Base-by-base conservation (phyloP, 2,888 invertebrate genomes). In the Silvanus unidentatus region DNA sequence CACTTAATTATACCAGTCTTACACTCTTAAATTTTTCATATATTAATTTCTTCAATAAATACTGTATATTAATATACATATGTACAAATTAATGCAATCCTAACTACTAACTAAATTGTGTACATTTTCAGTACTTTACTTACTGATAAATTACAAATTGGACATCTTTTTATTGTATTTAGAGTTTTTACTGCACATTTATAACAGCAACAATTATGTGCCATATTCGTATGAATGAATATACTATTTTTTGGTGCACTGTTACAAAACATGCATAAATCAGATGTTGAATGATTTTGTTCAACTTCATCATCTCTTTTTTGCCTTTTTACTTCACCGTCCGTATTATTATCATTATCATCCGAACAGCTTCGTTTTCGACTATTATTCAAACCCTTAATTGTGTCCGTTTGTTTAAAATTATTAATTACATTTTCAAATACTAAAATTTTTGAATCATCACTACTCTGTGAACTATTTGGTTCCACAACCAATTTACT, bases 151-250 rank as follows among this genome's bases (percentile, higher is more conserved):
- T 85, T 84, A 61, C 86, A 86, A 1, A 83, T 74, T 1, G 86
- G 85, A 62, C 86, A 86, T 16, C 80, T 69, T 55, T 79, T 80
- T 1, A 76, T 76, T 22, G 74, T 76, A 10, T 74, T 74, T 81
- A 84, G 82, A 1, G 81, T 80, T 57, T 78, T 79, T 34, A 80
- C 74, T 0, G 84, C 83, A 64, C 86, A 86, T 43, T 75, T 77
- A 55, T 85, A 86, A 59, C 86, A 86, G 52, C 84, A 84, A 60
- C 82, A 84, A 50, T 81, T 78, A 48, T 85, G 85, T 1, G 79
- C 79, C 43, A 78, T 77, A 36, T 76, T 72, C 0, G 81, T 81
- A 60, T 86, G 85, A 0, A 84, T 77, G 58, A 85, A 85, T 29
- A 81, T 79, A 1, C 82, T 81, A 43, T 84, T 77, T 62, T 82